phyloP scores from a whole-genome alignment of 2,113 vertebrate species.

The Saguinus imperator region DNA sequence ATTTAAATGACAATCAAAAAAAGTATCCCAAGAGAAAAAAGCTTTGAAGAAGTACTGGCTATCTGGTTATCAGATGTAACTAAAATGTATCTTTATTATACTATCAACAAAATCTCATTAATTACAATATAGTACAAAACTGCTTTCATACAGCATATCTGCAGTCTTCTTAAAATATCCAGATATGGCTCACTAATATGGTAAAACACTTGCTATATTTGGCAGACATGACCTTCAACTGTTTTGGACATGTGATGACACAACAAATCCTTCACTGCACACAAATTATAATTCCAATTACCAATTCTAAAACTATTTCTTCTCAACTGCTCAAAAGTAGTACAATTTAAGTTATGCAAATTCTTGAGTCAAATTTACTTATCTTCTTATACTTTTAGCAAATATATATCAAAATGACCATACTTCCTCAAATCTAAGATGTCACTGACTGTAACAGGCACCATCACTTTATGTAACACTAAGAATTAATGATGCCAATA shows the following conservation, averaged over 20 bases:
- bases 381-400: background rate
- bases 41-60: background rate
- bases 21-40: conserved; percentile 29
- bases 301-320: background rate
- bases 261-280: background rate
- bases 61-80: background rate
- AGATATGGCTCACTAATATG: background rate
- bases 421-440: conserved; percentile 36
- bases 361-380: background rate
- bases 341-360: background rate
- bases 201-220: background rate
- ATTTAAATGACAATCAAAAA: background rate
- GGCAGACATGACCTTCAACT: background rate
- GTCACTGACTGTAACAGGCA: background rate
- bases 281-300: conserved; percentile 11
- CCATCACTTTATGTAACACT: background rate
- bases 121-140: background rate
- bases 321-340: background rate
- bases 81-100: conserved; percentile 10
- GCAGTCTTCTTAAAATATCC: conserved; percentile 9
- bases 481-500: conserved; percentile 34
- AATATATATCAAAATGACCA: background rate
- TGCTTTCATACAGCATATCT: background rate
- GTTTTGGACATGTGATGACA: background rate
- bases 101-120: conserved; percentile 35